Evolutionary conservation across 2,888 invertebrate genomes (phyloP), one percentile per base, ranked within the genome.

Genomic region (Cryptosula pallasiana): DNA sequence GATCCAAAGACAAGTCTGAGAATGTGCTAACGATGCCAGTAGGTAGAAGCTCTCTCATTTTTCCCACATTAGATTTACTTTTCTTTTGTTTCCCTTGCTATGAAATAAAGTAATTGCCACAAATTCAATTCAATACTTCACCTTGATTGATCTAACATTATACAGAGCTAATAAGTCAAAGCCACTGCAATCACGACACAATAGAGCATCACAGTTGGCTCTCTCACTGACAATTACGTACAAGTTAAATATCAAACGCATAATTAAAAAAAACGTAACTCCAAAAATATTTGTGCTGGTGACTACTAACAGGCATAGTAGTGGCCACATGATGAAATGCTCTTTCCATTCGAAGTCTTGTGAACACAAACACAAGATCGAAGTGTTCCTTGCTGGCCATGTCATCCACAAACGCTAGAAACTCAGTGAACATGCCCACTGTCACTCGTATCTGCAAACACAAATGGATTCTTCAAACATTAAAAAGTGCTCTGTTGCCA

Each of bases 301-400:
- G 5, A 25, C 29, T 32, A 63, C 63, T 63, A 5, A 63, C 63
- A 13, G 32, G 5, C 20, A 16, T 34, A 32, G 63, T 3, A 9
- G 63, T 63, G 27, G 63, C 63, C 2, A 63, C 63, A n/a, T 63
- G 32, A 32, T 29, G 63, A 32, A 63, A 63, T 9, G 63, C 63
- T 63, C 63, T 63, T 34, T 63, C 63, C 63, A 63, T 63, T 63
- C 63, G 20, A 63, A 63, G 63, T 27, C 63, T 63, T 2, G 63
- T 29, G n/a, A 63, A 63, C 29, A 63, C 63, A 63, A 63, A 63
- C 13, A 63, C 63, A 32, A 63, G 32, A 32, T 63, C 63, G 32
- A 29, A 63, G 32, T 63, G 63, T 32, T 63, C 29, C 34, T 63
- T 32, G 32, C 25, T 27, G 5, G 63, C 63, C 63, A 63, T 63